Base-by-base conservation (phyloP, 2,888 invertebrate species). In the Drosophila recens region DNA sequence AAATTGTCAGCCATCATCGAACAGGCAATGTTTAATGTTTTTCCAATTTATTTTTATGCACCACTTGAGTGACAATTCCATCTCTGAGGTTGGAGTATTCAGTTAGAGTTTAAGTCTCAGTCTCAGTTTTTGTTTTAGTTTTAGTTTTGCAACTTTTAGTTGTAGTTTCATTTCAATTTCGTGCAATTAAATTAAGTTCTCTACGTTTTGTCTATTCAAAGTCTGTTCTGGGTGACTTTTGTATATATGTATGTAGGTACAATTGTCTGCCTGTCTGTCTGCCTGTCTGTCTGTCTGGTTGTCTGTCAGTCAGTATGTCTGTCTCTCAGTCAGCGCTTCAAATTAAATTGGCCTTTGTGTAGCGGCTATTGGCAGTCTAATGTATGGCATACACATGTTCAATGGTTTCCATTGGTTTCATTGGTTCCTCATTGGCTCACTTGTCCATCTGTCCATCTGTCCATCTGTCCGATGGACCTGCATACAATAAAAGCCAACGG, bases 301-400 rank as follows among this genome's bases (percentile, higher is more conserved):
- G 11, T 20, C 6, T 20, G 6, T 13, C 51, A 30, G 13, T 42
- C 17, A 13, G 45, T 27, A 73, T 9, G 52, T 13, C 10, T 42
- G 54, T 33, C 59, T 42, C 33, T 33, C 57, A 17, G 40, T 59
- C 67, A 13, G 56, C 59, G 83, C 67, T 76, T 83, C 68, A 79
- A 83, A 86, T 86, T 84, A 87, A 84, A 84, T 84, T 84, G 87
- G 87, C 79, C 87, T 84, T 84, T 86, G 84, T 84, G 67, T 58
- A 68, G 63, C 69, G 68, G 58, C 67, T 72, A 72, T 68, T 71
- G 74, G 68, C 78, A 68, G 82, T 63, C 67, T 74, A 84, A 74
- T 86, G 81, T 67, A 72, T 65, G 76, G 68, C 83, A 77, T 58
- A 77, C 79, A 79, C 74, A 76, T 83, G 82, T 67, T 56, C 71